Conservation (phyloP, 2,888 invertebrate genomes). For the Euphydryas editha region DNA sequence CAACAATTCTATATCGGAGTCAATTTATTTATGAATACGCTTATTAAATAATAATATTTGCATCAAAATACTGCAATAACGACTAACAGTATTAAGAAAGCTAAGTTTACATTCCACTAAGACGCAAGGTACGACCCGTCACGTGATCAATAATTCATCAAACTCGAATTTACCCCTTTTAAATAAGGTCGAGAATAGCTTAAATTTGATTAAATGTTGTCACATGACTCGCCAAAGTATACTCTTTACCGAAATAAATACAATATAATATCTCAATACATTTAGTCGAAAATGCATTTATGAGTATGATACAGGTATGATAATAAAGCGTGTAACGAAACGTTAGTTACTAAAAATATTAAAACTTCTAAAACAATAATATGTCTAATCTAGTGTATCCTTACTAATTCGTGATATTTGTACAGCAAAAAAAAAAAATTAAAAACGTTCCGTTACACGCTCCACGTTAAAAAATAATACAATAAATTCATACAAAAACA, state of each 20-base stretch:
- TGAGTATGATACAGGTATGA: conserved; percentile 80
- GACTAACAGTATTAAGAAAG: conserved; percentile 77
- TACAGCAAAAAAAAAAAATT: conserved; percentile 16
- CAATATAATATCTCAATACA: conserved; percentile 57
- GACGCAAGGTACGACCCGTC: conserved; percentile 65
- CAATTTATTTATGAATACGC: conserved; percentile 83
- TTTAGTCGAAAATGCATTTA: conserved; percentile 72
- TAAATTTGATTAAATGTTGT: neutral
- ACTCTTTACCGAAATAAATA: conserved; percentile 42
- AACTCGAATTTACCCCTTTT: conserved; percentile 8
- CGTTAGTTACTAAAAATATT: too few species aligned
- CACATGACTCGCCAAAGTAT: conserved; percentile 12
- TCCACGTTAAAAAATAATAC: conserved; percentile 47
- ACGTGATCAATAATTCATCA: conserved; percentile 17
- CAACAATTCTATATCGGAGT: conserved; percentile 72
- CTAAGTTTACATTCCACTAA: conserved; percentile 63
- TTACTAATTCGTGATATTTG: conserved; percentile 3
- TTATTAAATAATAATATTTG: conserved; percentile 82
- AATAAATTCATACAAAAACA: conserved; percentile 77
- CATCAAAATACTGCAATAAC: conserved; percentile 82
- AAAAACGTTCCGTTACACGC: conserved; percentile 37
- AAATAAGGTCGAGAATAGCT: conserved; percentile 27
- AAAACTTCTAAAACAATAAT: too few species aligned
- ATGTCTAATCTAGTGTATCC: conserved; percentile 5
- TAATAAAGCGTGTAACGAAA: conserved; percentile 37